Conservation (phyloP, 2,888 invertebrate species). For the Amphimallon solstitiale region DNA sequence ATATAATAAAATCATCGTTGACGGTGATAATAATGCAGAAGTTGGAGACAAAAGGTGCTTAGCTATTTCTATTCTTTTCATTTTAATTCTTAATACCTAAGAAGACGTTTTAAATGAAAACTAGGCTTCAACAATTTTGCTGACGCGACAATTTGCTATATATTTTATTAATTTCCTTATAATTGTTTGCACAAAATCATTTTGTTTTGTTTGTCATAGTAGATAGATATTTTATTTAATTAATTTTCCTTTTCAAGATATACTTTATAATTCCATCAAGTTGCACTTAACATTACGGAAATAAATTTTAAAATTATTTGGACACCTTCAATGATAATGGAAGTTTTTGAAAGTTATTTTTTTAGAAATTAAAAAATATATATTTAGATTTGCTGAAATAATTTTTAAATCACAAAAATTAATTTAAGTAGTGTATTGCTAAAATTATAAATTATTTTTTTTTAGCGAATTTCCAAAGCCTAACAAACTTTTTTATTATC, state of each 20-base stretch:
- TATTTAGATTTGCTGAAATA: no score
- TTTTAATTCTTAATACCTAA: constrained; percentile 9
- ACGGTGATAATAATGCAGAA: constrained; percentile 9
- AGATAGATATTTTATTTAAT: background rate
- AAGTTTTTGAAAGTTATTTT: no score
- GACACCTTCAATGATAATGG: no score
- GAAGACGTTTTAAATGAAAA: background rate
- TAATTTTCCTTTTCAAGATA: constrained; percentile 1
- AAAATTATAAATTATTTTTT: no score
- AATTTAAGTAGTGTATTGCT: no score
- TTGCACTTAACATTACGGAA: no score
- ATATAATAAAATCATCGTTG: background rate
- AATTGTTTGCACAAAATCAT: background rate
- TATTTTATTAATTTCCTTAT: background rate
- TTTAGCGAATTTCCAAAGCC: no score
- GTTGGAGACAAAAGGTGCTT: constrained; percentile 5
- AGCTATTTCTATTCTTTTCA: background rate
- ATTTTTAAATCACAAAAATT: no score
- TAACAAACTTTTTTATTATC: no score
- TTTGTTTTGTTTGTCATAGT: background rate
- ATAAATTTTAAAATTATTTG: no score
- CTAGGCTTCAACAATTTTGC: background rate
- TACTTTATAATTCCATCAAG: background rate
- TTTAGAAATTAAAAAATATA: no score
- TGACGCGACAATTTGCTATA: background rate